Evolutionary conservation across 2,113 vertebrate genomes (phyloP).

Genomic region (Catharus minimus): DNA sequence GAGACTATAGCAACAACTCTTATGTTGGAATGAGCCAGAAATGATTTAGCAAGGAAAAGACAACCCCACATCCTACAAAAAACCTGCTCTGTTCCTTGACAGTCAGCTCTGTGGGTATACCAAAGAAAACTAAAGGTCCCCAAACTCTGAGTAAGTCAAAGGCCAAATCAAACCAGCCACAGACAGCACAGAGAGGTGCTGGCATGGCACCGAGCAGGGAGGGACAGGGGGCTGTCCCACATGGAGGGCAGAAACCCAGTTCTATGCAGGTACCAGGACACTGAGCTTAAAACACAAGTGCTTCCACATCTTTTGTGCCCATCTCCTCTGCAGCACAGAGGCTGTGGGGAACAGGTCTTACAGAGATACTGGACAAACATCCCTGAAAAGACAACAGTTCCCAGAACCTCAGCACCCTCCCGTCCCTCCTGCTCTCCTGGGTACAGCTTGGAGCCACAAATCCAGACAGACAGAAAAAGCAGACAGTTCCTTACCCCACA

Average conservation of each 20-base stretch:
- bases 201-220: neutral
- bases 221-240: neutral
- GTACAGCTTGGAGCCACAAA: neutral
- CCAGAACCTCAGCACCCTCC: neutral
- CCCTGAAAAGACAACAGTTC: fast-evolving
- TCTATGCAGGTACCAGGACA: neutral
- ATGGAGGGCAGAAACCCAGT: neutral
- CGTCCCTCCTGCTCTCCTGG: neutral
- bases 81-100: neutral
- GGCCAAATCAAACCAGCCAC: neutral
- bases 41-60: neutral
- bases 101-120: neutral
- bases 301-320: neutral
- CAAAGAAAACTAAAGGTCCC: neutral
- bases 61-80: neutral
- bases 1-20: neutral
- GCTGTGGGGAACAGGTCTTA: neutral
- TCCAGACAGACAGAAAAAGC: neutral
- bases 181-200: neutral
- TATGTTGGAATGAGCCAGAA: neutral
- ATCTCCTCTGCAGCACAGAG: neutral
- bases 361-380: neutral
- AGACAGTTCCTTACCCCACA: conserved; percentile 73
- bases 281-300: neutral
- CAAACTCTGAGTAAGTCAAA: neutral